Evolutionary conservation across 1,140 invertebrate genomes (phyloP).

Genomic region (Brachionus rotundiformis): DNA sequence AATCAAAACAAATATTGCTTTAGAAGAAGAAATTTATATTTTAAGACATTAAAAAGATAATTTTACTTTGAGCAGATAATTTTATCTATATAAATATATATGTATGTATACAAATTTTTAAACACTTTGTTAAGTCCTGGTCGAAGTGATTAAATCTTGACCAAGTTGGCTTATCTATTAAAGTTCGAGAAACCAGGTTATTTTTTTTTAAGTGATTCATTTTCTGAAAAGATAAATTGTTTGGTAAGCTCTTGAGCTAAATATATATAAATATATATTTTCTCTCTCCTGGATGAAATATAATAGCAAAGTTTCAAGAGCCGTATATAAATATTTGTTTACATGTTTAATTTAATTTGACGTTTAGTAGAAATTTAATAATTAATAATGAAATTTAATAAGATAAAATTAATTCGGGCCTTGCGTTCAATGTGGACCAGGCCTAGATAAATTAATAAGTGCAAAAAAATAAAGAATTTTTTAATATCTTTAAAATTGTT

Average conservation of each 20-base stretch:
- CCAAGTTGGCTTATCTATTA: not conserved
- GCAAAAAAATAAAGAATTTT: no score
- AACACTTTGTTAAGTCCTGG: not conserved
- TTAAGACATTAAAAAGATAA: constrained; percentile 45
- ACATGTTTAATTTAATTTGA: constrained; percentile 45
- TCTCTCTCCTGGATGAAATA: constrained; percentile 25
- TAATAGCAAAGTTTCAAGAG: constrained; percentile 28
- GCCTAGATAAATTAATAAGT: not conserved
- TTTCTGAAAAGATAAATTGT: constrained; percentile 14
- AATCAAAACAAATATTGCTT: not conserved
- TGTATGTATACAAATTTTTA: constrained; percentile 34
- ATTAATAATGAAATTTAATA: constrained; percentile 41
- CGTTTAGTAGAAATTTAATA: constrained; percentile 35
- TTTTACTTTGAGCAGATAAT: not conserved
- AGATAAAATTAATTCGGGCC: constrained; percentile 10
- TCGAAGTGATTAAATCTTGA: constrained; percentile 39
- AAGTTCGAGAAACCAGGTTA: constrained; percentile 28
- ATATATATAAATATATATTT: not conserved
- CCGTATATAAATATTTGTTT: constrained; percentile 17
- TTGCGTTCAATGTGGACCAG: not conserved
- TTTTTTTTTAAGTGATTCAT: constrained; percentile 25
- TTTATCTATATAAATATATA: no score
- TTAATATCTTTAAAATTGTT: not conserved
- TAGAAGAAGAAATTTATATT: not conserved
- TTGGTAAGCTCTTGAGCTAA: not conserved